A percentile compares a stretch with the other conserved stretches of the same genome.
Evolutionary conservation across 2,888 invertebrate genomes (phyloP).

Genomic region (Drosophila setosimentum): DNA sequence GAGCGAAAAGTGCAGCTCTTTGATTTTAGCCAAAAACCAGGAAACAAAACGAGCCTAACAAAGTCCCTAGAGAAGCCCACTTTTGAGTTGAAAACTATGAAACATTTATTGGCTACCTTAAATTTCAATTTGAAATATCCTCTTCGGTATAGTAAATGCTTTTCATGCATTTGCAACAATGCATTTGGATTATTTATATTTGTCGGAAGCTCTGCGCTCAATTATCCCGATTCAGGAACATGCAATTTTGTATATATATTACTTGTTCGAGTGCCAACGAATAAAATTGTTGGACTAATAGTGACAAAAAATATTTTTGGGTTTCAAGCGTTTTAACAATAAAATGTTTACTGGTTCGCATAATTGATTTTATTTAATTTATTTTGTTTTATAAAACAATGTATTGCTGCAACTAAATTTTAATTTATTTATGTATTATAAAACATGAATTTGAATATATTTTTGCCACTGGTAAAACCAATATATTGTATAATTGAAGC

Average conservation of each 20-base stretch:
- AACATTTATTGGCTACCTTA: neutral
- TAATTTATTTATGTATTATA: neutral
- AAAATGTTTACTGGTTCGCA: neutral
- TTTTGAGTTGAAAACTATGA: constrained; percentile 4
- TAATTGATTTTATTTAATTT: neutral
- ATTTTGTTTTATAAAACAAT: neutral
- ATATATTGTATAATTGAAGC: neutral
- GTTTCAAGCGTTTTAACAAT: neutral
- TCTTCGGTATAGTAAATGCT: neutral
- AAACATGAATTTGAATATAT: neutral
- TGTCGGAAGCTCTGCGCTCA: neutral
- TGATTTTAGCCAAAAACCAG: neutral
- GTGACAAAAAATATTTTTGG: neutral
- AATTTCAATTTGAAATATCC: neutral
- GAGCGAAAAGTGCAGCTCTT: constrained; percentile 26
- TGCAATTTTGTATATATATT: neutral
- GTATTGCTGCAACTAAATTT: neutral
- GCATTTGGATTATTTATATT: neutral
- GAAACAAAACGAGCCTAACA: neutral
- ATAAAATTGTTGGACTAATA: neutral
- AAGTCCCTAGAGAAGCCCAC: neutral
- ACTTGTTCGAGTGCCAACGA: neutral
- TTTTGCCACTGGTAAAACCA: neutral
- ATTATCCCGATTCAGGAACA: constrained; percentile 6
- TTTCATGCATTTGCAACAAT: constrained; percentile 8